These are phyloP conservation scores for Oeneis ivallda DNA, from an alignment of 2,888 invertebrate genomes.

Conservation along the genomic window DNA sequence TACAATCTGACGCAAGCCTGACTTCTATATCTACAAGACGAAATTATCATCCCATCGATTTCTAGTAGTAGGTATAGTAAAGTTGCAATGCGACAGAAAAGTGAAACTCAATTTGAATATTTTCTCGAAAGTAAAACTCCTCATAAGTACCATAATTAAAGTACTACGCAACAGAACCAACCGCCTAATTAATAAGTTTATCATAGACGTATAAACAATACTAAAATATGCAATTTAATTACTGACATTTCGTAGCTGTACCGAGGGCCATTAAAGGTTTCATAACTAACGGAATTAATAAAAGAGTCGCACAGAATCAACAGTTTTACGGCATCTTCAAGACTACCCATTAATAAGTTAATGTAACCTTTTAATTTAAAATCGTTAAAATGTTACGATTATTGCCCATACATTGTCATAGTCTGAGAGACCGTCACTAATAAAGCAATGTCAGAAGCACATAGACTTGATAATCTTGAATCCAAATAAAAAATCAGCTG, in stretches of 20 bases:
- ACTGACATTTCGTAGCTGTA: slow-evolving; percentile 19
- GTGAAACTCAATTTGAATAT: slow-evolving; percentile 23
- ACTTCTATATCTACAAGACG: neutral
- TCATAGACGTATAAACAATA: slow-evolving; percentile 17
- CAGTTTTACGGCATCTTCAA: slow-evolving; percentile 42
- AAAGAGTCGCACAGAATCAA: slow-evolving; percentile 27
- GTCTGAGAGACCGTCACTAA: neutral
- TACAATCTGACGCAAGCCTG: too few relatives aligned
- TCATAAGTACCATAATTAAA: slow-evolving; percentile 25
- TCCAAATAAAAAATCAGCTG: neutral
- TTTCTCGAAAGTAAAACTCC: slow-evolving; percentile 18
- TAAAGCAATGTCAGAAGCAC: too few relatives aligned
- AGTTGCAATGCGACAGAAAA: slow-evolving; percentile 8
- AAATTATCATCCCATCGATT: neutral
- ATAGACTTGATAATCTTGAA: neutral
- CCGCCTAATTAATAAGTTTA: slow-evolving; percentile 23
- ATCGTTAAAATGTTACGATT: slow-evolving; percentile 60
- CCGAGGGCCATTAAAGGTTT: slow-evolving; percentile 23
- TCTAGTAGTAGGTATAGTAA: neutral
- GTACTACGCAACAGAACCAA: slow-evolving; percentile 15
- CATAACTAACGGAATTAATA: slow-evolving; percentile 25
- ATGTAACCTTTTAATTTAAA: slow-evolving; percentile 44
- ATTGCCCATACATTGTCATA: slow-evolving; percentile 47
- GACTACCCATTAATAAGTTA: slow-evolving; percentile 33
- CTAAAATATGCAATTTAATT: slow-evolving; percentile 30